Conservation (phyloP, 2,113 vertebrate genomes). For the Verasper variegatus region DNA sequence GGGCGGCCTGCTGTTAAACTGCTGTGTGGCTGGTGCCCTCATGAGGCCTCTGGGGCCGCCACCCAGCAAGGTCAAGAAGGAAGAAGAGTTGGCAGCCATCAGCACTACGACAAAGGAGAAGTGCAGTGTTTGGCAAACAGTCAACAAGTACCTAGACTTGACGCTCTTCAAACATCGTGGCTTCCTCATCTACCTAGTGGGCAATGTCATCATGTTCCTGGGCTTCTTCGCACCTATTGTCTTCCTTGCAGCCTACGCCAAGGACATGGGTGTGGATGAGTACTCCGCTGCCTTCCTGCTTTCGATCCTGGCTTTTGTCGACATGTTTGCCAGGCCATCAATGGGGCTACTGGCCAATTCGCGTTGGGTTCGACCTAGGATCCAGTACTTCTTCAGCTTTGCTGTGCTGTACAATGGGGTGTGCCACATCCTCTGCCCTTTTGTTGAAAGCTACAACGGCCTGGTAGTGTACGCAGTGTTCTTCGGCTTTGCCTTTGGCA, state of each 20-base stretch:
- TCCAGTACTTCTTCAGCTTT: conserved; percentile 97
- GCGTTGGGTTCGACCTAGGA: conserved; percentile 88
- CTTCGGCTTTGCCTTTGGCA: conserved; percentile 97
- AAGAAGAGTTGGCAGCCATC: conserved; percentile 67
- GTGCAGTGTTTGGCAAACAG: conserved; percentile 74
- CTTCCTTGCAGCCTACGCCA: conserved; percentile 94
- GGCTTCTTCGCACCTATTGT: conserved; percentile 97
- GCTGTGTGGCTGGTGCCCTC: conserved; percentile 93
- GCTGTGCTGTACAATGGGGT: conserved; percentile 93
- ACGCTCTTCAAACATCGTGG: conserved; percentile 95
- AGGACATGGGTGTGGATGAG: conserved; percentile 92
- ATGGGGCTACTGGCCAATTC: conserved; percentile 94
- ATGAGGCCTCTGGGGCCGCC: conserved; percentile 90
- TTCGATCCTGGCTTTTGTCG: conserved; percentile 94
- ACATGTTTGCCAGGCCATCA: conserved; percentile 94
- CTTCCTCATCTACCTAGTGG: conserved; percentile 96
- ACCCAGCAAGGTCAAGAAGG: conserved; percentile 73
- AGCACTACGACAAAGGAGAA: conserved; percentile 73
- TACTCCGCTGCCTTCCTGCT: conserved; percentile 94
- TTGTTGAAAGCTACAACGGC: conserved; percentile 87
- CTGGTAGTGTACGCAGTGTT: conserved; percentile 92
- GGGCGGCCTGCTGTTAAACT: conserved; percentile 91
- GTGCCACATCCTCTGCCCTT: conserved; percentile 91
- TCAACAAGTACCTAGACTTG: conserved; percentile 93
- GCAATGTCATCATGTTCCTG: conserved; percentile 96